Evolutionary conservation across 2,113 vertebrate genomes (phyloP), one percentile per base, ranked within the genome.

Genomic region (Heterotilapia buettikoferi): DNA sequence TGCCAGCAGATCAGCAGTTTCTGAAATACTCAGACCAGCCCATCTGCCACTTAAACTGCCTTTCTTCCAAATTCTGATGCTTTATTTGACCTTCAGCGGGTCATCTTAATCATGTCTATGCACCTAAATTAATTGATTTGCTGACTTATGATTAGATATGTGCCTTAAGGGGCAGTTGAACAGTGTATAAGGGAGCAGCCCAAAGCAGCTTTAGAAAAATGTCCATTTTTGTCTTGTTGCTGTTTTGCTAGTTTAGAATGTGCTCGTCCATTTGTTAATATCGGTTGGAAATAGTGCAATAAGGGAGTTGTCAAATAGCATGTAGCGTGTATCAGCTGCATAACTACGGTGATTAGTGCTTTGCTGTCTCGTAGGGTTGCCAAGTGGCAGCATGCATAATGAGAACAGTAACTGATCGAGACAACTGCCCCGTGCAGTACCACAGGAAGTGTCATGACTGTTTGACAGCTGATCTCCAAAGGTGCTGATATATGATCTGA

Each of bases 401-500:
- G 73, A 78, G 45, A 78, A 50, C 45, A 3, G 9, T 31, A 78
- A 78, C 0, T 1, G 26, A 73, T 26, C 0, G 2, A 43, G 21
- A 45, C 0, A 73, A 26, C 40, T 73, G 68, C 66, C 21, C n/a
- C 13, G 13, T 45, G 68, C n/a, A 6, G n/a, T 16, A 24, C n/a
- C n/a, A 43, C n/a, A 73, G 38, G 66, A 76, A 50, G 9, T 31
- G 43, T 50, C 47, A 1, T 0, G 43, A 31, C 16, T 71, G 66
- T 43, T 76, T 52, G 73, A 52, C 26, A 13, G 45, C 1, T 78
- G 73, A 52, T 78, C 26, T 52, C 18, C 26, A 33, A 50, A 78
- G 26, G 71, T 78, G 71, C 16, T 78, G 26, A 33, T 33, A 52
- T 31, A n/a, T 50, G 73, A 78, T 78, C 43, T 52, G 45, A 78